Evolutionary conservation across 2,888 invertebrate genomes (phyloP).

Genomic region (Silvanus unidentatus): DNA sequence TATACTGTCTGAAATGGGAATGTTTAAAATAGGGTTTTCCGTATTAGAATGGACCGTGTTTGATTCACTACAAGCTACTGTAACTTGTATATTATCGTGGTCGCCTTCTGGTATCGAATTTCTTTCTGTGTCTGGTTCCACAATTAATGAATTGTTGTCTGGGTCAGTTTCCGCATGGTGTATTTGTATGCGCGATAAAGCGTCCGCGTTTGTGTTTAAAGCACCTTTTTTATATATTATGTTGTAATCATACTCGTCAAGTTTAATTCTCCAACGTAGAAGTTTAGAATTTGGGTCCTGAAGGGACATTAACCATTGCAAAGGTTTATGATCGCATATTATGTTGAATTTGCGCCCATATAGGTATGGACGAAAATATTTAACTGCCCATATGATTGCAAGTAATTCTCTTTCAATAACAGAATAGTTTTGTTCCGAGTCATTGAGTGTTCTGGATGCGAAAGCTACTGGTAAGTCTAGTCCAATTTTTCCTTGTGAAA

Average conservation of each 20-base stretch:
- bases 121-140: no score
- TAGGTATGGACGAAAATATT: conserved; percentile 13
- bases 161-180: background rate
- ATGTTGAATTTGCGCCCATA: conserved; percentile 10
- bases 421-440: conserved; percentile 13
- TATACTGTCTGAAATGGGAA: conserved; percentile 4
- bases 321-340: conserved; percentile 21
- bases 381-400: conserved; percentile 11
- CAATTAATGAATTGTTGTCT: no score
- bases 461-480: conserved; percentile 16
- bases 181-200: conserved; percentile 6
- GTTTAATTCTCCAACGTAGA: conserved; percentile 12
- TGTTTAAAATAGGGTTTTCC: background rate
- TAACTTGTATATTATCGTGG: no score
- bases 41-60: background rate
- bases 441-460: conserved; percentile 17
- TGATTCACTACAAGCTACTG: no score
- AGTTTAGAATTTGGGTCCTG: conserved; percentile 18
- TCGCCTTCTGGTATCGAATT: no score
- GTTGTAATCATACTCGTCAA: conserved; percentile 12
- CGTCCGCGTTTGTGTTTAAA: conserved; percentile 12
- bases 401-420: conserved; percentile 17
- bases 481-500: conserved; percentile 16
- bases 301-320: conserved; percentile 20
- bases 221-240: conserved; percentile 15